phyloP scores from a whole-genome alignment of 2,888 invertebrate genomes.

The Laothoe populi region DNA sequence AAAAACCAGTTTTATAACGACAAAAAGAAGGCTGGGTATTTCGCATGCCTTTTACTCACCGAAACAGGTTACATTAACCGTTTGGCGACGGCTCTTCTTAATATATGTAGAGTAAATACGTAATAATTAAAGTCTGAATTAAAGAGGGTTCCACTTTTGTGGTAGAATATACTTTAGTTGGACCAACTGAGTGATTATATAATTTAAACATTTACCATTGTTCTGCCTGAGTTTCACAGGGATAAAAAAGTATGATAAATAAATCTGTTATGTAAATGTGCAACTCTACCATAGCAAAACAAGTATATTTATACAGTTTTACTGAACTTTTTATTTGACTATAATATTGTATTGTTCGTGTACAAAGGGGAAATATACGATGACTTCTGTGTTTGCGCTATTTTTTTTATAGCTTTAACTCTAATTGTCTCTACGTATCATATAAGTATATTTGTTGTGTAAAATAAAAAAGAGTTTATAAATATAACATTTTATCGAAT shows the following conservation, averaged over 20 bases:
- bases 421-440: not conserved
- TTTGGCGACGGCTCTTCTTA: slow-evolving; percentile 61
- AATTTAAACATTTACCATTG: slow-evolving; percentile 6
- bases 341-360: not conserved
- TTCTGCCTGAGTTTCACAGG: slow-evolving; percentile 14
- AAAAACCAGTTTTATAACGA: slow-evolving; percentile 42
- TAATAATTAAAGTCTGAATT: slow-evolving; percentile 67
- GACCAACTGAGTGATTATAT: slow-evolving; percentile 14
- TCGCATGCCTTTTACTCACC: slow-evolving; percentile 62
- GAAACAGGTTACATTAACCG: slow-evolving; percentile 66
- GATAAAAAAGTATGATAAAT: slow-evolving; percentile 1
- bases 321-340: not conserved
- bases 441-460: not conserved
- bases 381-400: not conserved
- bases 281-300: not conserved
- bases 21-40: slow-evolving; percentile 61
- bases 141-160: slow-evolving; percentile 29
- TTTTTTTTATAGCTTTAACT: not conserved
- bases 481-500: slow-evolving; percentile 1
- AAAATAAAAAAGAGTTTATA: slow-evolving; percentile 1
- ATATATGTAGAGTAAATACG: slow-evolving; percentile 68
- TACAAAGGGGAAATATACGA: not conserved
- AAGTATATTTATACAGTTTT: slow-evolving; percentile 10
- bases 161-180: slow-evolving; percentile 18
- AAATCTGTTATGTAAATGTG: slow-evolving; percentile 17